Conservation (phyloP, 2,888 invertebrate species). For the Drosophila recens region DNA sequence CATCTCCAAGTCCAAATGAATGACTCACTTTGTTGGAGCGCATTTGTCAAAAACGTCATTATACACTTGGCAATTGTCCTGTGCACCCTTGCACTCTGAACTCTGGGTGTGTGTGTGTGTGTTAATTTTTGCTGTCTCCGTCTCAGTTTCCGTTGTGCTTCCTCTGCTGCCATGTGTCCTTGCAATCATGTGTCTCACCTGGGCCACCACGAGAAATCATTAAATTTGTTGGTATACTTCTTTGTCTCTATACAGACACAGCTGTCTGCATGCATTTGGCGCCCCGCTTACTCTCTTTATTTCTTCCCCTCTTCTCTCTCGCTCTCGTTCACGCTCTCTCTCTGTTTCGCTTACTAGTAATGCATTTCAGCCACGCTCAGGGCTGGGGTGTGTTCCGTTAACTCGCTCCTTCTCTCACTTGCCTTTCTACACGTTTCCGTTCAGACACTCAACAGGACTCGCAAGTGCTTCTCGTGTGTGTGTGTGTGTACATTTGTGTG, state of each 20-base stretch:
- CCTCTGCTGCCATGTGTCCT: conserved; percentile 47
- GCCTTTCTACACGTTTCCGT: conserved; percentile 49
- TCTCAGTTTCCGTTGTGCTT: conserved; percentile 41
- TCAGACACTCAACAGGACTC: conserved; percentile 65
- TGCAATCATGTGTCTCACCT: conserved; percentile 53
- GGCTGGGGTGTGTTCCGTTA: conserved; percentile 68
- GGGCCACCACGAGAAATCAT: conserved; percentile 71
- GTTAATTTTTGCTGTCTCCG: conserved; percentile 48
- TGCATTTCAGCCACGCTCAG: conserved; percentile 49
- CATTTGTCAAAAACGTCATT: conserved; percentile 59
- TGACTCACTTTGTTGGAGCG: conserved; percentile 47
- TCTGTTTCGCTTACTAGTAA: conserved; percentile 21
- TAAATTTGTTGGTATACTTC: conserved; percentile 81
- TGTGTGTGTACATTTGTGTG: conserved; percentile 24
- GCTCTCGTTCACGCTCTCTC: conserved; percentile 15
- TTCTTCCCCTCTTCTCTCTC: conserved; percentile 10
- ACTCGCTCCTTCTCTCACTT: conserved; percentile 47
- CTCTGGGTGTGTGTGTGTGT: conserved; percentile 27
- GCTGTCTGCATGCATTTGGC: conserved; percentile 55
- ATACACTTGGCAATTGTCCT: conserved; percentile 52
- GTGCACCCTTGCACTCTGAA: conserved; percentile 35
- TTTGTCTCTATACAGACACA: conserved; percentile 60
- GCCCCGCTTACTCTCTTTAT: conserved; percentile 9
- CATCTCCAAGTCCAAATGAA: conserved; percentile 9
- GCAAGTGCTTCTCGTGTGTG: conserved; percentile 57